Percentiles rank a stretch among this genome's conserved stretches.
Evolutionary conservation across 2,113 vertebrate genomes (phyloP).

Genomic region (Butorides virescens): DNA sequence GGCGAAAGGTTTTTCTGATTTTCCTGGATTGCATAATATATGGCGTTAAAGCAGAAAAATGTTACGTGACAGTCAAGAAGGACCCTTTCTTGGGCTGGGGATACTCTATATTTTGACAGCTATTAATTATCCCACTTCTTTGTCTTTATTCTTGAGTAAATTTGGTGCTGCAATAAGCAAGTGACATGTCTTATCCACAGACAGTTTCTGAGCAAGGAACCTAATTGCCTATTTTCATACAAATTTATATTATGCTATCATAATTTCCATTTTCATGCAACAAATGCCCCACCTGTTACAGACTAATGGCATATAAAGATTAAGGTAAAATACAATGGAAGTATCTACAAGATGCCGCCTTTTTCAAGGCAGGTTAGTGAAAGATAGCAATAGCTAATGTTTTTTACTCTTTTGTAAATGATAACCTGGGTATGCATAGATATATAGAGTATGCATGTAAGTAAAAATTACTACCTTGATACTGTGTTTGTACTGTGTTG

Average conservation of each 20-base stretch:
- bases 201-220: not conserved
- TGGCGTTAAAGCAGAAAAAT: not conserved
- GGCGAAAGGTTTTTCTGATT: not conserved
- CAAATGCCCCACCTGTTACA: not conserved
- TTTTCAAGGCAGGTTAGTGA: not conserved
- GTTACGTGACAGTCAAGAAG: not conserved
- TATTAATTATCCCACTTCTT: not conserved
- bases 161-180: not conserved
- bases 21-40: not conserved
- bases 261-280: not conserved
- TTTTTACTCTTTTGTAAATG: not conserved
- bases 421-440: not conserved
- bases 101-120: not conserved
- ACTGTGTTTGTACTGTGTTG: not conserved
- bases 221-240: not conserved
- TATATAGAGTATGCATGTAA: not conserved
- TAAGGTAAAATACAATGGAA: not conserved
- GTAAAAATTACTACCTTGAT: not conserved
- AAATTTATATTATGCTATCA: not conserved
- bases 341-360: not conserved
- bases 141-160: not conserved
- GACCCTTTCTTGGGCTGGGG: accelerated
- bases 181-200: not conserved
- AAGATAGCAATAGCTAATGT: not conserved
- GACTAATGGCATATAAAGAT: not conserved